These are phyloP conservation scores for Phylloscopus collybita DNA, from an alignment of 2,797 vertebrate species.

Conservation along the genomic window DNA sequence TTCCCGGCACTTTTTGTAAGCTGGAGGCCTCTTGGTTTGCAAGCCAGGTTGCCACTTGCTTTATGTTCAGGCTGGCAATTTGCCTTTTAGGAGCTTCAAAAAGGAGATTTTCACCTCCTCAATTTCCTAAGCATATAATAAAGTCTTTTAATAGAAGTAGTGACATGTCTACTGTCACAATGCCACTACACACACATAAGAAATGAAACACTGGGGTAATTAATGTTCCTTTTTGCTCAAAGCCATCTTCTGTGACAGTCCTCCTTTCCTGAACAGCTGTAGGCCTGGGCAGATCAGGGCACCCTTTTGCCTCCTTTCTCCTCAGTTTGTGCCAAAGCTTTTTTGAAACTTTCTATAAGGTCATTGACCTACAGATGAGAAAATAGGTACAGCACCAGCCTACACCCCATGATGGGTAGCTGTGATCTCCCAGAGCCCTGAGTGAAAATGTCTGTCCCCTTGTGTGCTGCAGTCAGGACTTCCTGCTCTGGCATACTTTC, in stretches of 20 bases:
- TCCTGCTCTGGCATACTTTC: not conserved
- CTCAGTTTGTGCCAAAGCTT: not conserved
- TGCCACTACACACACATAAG: not conserved
- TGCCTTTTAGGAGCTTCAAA: not conserved
- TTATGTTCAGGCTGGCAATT: not conserved
- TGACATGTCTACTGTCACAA: not conserved
- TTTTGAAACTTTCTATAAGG: not conserved
- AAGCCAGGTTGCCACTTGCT: not conserved
- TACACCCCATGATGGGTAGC: accelerated
- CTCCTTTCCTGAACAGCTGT: not conserved
- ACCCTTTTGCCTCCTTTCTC: not conserved
- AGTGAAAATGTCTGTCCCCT: not conserved
- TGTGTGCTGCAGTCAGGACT: not conserved
- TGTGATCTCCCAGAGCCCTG: not conserved
- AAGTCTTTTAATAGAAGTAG: not conserved
- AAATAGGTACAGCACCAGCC: not conserved
- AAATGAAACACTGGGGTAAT: not conserved
- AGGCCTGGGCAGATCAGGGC: not conserved
- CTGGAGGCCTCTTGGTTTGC: not conserved
- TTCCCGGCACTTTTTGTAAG: not conserved
- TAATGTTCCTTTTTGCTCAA: not conserved
- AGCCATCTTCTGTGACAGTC: not conserved
- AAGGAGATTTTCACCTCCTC: not conserved
- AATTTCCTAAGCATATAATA: not conserved
- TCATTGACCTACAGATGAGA: not conserved